Base-by-base conservation (phyloP, 2,113 vertebrate species). In the Poecilia latipinna region DNA sequence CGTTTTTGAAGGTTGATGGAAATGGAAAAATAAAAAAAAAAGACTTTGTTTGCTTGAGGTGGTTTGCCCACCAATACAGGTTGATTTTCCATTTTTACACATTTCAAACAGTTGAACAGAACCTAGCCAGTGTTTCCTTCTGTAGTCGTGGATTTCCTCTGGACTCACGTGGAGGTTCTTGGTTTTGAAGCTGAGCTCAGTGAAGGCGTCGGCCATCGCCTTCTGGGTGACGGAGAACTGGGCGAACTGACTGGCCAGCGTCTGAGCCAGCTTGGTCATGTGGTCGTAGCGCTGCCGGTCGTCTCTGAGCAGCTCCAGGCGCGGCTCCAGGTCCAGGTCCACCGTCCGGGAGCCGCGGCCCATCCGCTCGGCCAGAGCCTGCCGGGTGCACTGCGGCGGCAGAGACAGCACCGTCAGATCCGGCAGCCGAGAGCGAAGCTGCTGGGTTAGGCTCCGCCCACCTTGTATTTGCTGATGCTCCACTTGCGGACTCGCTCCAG, bases 381-480 rank as follows among this genome's bases (percentile, higher is more conserved):
- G 97, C 35, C 95, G 95, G 8, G 96, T 97, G 65, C 94, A 96
- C 96, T 98, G 92, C 4, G 44, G 17, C 22, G 7, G 13, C 32
- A 37, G 2, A 10, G 32, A 44, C 3, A 17, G 0, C 0, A 8
- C 17, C 0, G 3, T 75, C 33, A 64, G 12, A 39, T 15, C 26
- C 33, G 19, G 3, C 19, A 60, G 48, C 26, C 31, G 3, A 3
- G 37, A 5, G 42, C 12, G 4, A 7, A 8, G 24, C 0, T 33
- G 32, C 28, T 12, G 17, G 1, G 12, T 44, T 8, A 31, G 35
- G 28, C 37, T 64, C 70, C 61, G 15, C 80, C 82, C 77, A 98
- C 97, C 94, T 97, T 97, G 63, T 96, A 97, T 0, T 95, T 96
- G 88, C 95, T 95, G 90, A 97, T 94, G 75, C 97, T 96, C 97